A percentile compares a stretch with the other conserved stretches of the same genome.
Conservation (phyloP, 1,140 invertebrate genomes). For the Lucilia cuprina region DNA sequence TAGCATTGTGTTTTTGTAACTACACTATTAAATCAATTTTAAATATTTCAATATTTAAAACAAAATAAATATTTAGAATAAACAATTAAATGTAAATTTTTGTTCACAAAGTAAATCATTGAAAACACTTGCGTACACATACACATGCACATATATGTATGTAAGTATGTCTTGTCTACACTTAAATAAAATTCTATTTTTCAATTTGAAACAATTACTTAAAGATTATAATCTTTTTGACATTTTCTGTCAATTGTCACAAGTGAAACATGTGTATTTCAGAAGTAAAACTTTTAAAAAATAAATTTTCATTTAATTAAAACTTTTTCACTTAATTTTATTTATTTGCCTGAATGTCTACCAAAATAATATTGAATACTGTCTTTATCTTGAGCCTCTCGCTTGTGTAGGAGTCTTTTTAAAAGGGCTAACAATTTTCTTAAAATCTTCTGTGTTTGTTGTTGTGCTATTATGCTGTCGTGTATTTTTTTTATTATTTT, state of each 20-base stretch:
- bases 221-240: conserved; percentile 10
- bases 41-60: too few species aligned
- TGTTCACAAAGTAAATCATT: too few species aligned
- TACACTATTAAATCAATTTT: too few species aligned
- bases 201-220: background rate
- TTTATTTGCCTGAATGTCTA: background rate
- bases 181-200: too few species aligned
- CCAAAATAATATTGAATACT: background rate
- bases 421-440: background rate
- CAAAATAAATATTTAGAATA: too few species aligned
- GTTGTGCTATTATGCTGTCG: background rate
- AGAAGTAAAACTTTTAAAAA: background rate
- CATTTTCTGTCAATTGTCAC: conserved; percentile 10
- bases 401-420: background rate
- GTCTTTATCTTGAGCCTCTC: background rate
- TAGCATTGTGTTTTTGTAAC: too few species aligned
- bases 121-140: too few species aligned
- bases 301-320: background rate
- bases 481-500: background rate
- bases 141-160: too few species aligned
- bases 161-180: too few species aligned
- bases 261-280: background rate
- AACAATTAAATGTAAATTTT: too few species aligned
- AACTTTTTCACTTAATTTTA: background rate
- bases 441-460: background rate